Percentiles rank a stretch among this genome's conserved stretches.
Evolutionary conservation across 2,113 vertebrate species (phyloP).

Genomic region (Sander lucioperca): DNA sequence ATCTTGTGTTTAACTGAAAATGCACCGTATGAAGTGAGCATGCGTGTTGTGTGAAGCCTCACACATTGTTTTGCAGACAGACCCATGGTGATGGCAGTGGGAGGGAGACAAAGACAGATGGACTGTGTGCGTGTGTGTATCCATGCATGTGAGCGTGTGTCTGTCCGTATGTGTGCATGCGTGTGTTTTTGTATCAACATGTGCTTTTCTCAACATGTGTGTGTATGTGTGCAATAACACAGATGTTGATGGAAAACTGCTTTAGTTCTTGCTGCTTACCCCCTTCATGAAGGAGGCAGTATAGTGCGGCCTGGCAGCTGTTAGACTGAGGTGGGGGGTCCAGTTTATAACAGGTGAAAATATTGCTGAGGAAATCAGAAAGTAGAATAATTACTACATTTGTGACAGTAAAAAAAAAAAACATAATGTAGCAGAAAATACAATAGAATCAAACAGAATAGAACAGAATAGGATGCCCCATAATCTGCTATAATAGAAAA

Average conservation of each 20-base stretch:
- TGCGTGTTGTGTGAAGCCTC: slow-evolving; percentile 48
- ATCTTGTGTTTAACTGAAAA: background rate
- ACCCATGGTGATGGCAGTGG: slow-evolving; percentile 52
- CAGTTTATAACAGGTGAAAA: slow-evolving; percentile 37
- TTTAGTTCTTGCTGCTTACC: slow-evolving; percentile 30
- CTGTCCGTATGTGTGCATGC: slow-evolving; percentile 22
- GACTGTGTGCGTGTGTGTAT: slow-evolving; percentile 23
- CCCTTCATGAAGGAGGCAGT: slow-evolving; percentile 33
- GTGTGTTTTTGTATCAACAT: slow-evolving; percentile 28
- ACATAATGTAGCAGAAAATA: background rate
- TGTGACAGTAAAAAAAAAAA: background rate
- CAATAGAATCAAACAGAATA: slow-evolving; percentile 10
- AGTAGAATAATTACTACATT: slow-evolving; percentile 6
- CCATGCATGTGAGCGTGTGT: background rate
- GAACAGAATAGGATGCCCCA: slow-evolving; percentile 17
- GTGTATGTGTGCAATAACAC: slow-evolving; percentile 50
- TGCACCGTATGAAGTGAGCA: slow-evolving; percentile 38
- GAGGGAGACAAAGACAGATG: slow-evolving; percentile 67
- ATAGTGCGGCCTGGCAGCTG: slow-evolving; percentile 50
- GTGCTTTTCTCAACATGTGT: slow-evolving; percentile 47
- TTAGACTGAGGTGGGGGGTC: slow-evolving; percentile 14
- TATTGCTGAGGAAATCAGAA: slow-evolving; percentile 15
- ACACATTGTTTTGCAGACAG: slow-evolving; percentile 65
- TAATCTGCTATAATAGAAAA: slow-evolving; percentile 55
- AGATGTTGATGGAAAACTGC: slow-evolving; percentile 53